Evolutionary conservation across 2,797 vertebrate species (phyloP).

Genomic region (Enteromius trimaculatus): DNA sequence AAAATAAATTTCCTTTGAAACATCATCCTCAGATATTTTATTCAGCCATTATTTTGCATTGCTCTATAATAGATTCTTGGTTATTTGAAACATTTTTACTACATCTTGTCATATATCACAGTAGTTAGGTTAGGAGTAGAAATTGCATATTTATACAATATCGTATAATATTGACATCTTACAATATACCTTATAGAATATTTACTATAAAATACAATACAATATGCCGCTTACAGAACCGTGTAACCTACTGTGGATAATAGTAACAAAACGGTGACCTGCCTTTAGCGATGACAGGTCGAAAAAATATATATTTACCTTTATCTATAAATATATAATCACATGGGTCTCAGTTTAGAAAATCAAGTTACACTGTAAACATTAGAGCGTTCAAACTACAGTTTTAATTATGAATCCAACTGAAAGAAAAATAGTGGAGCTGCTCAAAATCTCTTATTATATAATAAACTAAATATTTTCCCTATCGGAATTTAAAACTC

Average conservation of each 20-base stretch:
- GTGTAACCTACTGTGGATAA: conserved; percentile 14
- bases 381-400: conserved; percentile 42
- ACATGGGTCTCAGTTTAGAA: conserved; percentile 3
- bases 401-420: conserved; percentile 59
- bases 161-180: conserved; percentile 46
- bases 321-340: conserved; percentile 21
- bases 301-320: conserved; percentile 9
- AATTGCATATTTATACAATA: conserved; percentile 37
- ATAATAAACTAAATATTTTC: conserved; percentile 52
- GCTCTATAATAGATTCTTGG: conserved; percentile 5
- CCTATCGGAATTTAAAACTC: conserved; percentile 46
- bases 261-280: conserved; percentile 6
- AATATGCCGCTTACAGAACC: conserved; percentile 25
- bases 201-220: conserved; percentile 47
- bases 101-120: not conserved
- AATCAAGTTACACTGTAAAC: conserved; percentile 26
- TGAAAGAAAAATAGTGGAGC: conserved; percentile 15
- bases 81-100: not conserved
- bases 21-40: conserved; percentile 37
- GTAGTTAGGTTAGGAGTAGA: conserved; percentile 22
- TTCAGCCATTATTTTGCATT: conserved; percentile 19
- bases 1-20: conserved; percentile 70
- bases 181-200: conserved; percentile 50
- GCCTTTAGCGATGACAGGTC: not conserved
- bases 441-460: conserved; percentile 32